Base-by-base conservation (phyloP, 1,140 invertebrate genomes). In the Euura lappo region DNA sequence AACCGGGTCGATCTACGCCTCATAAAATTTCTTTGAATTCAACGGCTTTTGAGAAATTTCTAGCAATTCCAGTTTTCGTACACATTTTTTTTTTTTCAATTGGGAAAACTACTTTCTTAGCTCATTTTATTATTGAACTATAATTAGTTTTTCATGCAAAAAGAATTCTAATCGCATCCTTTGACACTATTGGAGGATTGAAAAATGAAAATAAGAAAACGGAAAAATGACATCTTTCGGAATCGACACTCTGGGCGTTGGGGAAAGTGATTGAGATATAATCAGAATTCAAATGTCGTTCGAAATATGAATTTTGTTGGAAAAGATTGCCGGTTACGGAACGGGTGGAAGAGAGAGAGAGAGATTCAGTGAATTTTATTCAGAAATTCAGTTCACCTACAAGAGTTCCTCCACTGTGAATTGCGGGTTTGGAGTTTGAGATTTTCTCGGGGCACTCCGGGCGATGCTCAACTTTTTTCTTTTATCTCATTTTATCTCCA, bases 401-500 rank as follows among this genome's bases (percentile, higher is more conserved):
- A 60, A 60, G 51, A 60, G 51, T 60, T 60, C 51, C 51, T 60
- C 8, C 10, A 6, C 13, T 60, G 51, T n/a, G 51, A n/a, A n/a
- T 60, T 60, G 10, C 8, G 51, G 13, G 51, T 60, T 60, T 60
- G 51, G 10, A 11, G 10, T 28, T 28, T 28, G 28, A 28, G 28
- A 28, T 28, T 28, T n/a, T 60, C 51, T 8, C 51, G 51, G 51
- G 8, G 13, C 51, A 11, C 51, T n/a, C 8, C 51, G 51, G 51
- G 51, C 51, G 51, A 60, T 60, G 51, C 51, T 60, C 51, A 60
- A 60, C 51, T 60, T 60, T 60, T 60, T 60, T 60, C 13, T 28
- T 28, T 46, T 71, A 71, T 65, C 66, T 65, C 42, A 65, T 65
- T 71, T 13, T n/a, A 71, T 44, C 45, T 65, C 28, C 6, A 64